These are phyloP conservation scores for Tetraneura akinire DNA, from an alignment of 1,140 invertebrate genomes.

Conservation along the genomic window DNA sequence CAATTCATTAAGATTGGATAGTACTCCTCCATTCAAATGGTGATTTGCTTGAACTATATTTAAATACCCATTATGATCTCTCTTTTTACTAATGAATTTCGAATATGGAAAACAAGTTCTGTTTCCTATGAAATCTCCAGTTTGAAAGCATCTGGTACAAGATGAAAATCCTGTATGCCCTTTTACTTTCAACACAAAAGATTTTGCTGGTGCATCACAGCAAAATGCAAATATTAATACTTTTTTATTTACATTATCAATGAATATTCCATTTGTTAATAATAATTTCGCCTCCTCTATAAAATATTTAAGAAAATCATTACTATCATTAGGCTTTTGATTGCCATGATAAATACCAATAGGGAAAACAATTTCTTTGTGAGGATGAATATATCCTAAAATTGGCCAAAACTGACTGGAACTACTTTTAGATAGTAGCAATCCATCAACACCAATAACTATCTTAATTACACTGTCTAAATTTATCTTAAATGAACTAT, in stretches of 20 bases:
- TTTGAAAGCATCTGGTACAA: constrained; percentile 45
- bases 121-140: constrained; percentile 21
- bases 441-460: neutral
- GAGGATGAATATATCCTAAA: neutral
- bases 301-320: neutral
- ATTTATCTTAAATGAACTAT: too few species aligned
- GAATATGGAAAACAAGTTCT: constrained; percentile 18
- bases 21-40: too few species aligned
- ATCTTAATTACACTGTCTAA: neutral
- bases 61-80: too few species aligned
- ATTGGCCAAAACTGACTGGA: neutral
- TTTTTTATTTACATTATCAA: neutral
- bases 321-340: neutral
- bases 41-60: too few species aligned
- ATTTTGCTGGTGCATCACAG: constrained; percentile 52
- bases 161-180: constrained; percentile 44
- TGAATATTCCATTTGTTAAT: neutral
- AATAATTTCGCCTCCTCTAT: neutral
- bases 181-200: constrained; percentile 48
- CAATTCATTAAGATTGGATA: too few species aligned
- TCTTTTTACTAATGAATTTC: too few species aligned
- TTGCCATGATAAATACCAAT: neutral
- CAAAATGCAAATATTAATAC: constrained; percentile 37
- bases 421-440: neutral
- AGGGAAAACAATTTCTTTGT: neutral